Base-by-base conservation (phyloP, 2,797 vertebrate genomes). In the Spinibarbus caldwelli region DNA sequence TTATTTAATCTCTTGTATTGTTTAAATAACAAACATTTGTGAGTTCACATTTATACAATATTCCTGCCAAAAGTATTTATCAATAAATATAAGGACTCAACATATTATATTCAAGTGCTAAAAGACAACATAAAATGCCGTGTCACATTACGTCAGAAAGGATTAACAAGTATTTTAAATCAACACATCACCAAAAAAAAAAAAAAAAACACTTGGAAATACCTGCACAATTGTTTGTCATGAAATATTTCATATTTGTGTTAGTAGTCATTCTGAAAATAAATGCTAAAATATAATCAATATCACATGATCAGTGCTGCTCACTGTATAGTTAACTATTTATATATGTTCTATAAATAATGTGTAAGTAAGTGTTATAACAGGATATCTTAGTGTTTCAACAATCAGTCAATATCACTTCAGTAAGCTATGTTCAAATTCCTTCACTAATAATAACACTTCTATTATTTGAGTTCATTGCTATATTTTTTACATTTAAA, bases 21-120 rank as follows among this genome's bases (percentile, higher is more conserved):
- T 77, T 54, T 57, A 47, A 67, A 66, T 19, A 21, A 59, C 17
- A 57, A 41, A 71, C 8, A 71, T 31, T 31, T 41, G 17, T 75
- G 47, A 78, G 7, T 91, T 93, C 88, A 93, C 91, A 92, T 92
- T 91, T 88, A 86, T 49, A 43, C 31, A 47, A 84, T 68, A 87
- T 68, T 52, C 38, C 88, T 62, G 68, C 3, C 47, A 66, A 90
- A 52, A 2, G 64, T 72, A 43, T 9, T 38, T 34, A 7, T 73
- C 7, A 86, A 89, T 67, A 43, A 71, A 17, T 29, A 64, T 36
- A 19, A 62, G 54, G 17, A 86, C 31, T 54, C 67, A 73, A 71
- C 29, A 77, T n/a, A 36, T 21, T 49, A 19, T 15, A 2, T 80
- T 82, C 21, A 85, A 82, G 70, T 80, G 49, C 62, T 84, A 26